These are phyloP conservation scores for Monodelphis domestica DNA, from an alignment of 2,797 vertebrate species.

Conservation along the genomic window DNA sequence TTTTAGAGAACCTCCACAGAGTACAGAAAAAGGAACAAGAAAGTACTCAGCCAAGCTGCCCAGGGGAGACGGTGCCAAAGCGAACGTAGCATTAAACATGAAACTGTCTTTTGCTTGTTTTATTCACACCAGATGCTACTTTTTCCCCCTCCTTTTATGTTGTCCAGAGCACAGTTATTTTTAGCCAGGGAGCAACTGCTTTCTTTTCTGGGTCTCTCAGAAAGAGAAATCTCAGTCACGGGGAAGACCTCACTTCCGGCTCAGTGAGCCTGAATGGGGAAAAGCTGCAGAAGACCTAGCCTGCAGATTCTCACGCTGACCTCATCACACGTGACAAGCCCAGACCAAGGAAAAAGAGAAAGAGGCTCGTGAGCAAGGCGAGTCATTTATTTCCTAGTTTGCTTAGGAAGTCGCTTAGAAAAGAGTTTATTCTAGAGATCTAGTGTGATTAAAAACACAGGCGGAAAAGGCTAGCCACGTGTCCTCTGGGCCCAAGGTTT, in stretches of 20 bases:
- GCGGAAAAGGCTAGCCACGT: constrained; percentile 58
- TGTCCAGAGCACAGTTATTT: neutral
- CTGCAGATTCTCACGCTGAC: constrained; percentile 73
- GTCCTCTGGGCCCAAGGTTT: constrained; percentile 50
- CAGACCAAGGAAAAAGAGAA: constrained; percentile 73
- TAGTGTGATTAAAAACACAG: constrained; percentile 51
- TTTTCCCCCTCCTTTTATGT: neutral
- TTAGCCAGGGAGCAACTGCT: constrained; percentile 16
- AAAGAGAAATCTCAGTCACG: neutral
- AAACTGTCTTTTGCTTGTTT: constrained; percentile 34
- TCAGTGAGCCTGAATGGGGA: constrained; percentile 8
- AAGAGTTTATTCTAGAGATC: constrained; percentile 46
- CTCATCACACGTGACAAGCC: constrained; percentile 69
- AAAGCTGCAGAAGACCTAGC: constrained; percentile 59
- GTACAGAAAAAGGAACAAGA: constrained; percentile 51
- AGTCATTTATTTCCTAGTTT: constrained; percentile 78
- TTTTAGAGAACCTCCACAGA: neutral
- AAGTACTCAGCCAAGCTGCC: constrained; percentile 59
- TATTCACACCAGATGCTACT: constrained; percentile 52
- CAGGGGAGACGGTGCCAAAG: constrained; percentile 34
- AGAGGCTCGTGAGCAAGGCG: constrained; percentile 68
- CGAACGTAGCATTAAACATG: neutral
- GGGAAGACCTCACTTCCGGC: constrained; percentile 58
- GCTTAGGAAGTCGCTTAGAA: constrained; percentile 53
- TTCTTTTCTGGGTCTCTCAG: constrained; percentile 32